A percentile compares a stretch with the other conserved stretches of the same genome.
Conservation (phyloP, 2,888 invertebrate genomes). For the Sminthurides aquaticus region DNA sequence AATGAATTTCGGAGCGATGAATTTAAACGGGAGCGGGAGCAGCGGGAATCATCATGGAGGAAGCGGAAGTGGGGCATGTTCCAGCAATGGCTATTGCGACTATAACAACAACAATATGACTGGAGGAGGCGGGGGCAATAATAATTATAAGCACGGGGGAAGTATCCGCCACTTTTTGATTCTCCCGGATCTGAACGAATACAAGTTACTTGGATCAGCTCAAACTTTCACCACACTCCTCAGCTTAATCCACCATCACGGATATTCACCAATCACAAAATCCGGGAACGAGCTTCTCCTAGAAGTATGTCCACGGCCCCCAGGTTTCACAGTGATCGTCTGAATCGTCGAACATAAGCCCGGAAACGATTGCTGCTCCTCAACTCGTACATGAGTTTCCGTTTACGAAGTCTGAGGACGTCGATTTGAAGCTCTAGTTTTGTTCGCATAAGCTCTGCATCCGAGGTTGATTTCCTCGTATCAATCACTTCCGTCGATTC, state of each 20-base stretch:
- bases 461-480: constrained; percentile 9
- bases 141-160: background rate
- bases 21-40: background rate
- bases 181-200: background rate
- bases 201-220: constrained; percentile 14
- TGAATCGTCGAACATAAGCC: constrained; percentile 10
- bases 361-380: constrained; percentile 19
- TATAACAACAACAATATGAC: background rate
- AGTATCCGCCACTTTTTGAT: constrained; percentile 18
- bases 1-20: background rate
- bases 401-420: constrained; percentile 38
- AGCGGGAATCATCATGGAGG: background rate
- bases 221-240: constrained; percentile 12
- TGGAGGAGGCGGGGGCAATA: background rate
- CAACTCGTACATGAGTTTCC: constrained; percentile 30
- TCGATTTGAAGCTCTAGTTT: constrained; percentile 41
- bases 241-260: constrained; percentile 17
- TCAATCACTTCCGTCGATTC: constrained; percentile 24
- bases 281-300: constrained; percentile 12
- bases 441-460: constrained; percentile 24
- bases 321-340: constrained; percentile 11
- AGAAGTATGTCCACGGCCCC: constrained; percentile 7
- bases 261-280: constrained; percentile 16
- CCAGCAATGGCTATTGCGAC: background rate
- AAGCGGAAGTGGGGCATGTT: background rate